These are phyloP conservation scores for Eunapius fragilis DNA, from an alignment of 37 sponge, comb jelly and placozoan genomes.

Conservation along the genomic window DNA sequence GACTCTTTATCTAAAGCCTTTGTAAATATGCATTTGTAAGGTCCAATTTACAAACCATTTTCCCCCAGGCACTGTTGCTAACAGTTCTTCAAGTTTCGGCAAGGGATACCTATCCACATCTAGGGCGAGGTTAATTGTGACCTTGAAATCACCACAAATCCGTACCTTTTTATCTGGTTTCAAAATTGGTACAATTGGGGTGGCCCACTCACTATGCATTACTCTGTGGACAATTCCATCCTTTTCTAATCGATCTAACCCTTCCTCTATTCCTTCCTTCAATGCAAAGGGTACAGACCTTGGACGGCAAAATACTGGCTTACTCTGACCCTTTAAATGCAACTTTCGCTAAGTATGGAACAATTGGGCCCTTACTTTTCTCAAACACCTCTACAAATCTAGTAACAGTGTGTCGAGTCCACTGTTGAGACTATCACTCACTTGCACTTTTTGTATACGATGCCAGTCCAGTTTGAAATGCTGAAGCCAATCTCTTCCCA, in stretches of 20 bases:
- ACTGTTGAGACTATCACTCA: conserved; percentile 1
- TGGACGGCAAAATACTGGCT: conserved; percentile 18
- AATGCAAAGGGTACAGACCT: conserved; percentile 23
- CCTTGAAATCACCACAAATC: conserved; percentile 54
- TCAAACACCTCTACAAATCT: conserved; percentile 27
- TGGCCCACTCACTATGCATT: conserved; percentile 47
- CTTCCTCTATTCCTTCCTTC: conserved; percentile 1
- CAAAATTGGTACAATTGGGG: conserved; percentile 50
- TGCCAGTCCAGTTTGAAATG: conserved; percentile 20
- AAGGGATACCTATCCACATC: conserved; percentile 44
- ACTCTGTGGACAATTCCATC: conserved; percentile 35
- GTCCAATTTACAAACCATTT: conserved; percentile 48
- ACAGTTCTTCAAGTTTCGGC: conserved; percentile 43
- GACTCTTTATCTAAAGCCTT: conserved; percentile 22
- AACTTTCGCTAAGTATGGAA: conserved; percentile 13
- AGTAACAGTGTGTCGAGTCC: conserved; percentile 6
- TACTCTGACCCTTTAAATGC: neutral
- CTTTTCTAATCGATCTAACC: conserved; percentile 10
- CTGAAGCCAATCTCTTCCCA: conserved; percentile 37
- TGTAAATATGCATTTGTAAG: conserved; percentile 42
- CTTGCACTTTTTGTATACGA: neutral
- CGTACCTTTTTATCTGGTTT: conserved; percentile 40
- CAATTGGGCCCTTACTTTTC: conserved; percentile 9
- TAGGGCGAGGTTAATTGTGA: conserved; percentile 40
- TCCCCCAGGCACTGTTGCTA: conserved; percentile 35